Evolutionary conservation across 2,797 vertebrate species (phyloP).

Genomic region (Myiotriccus ornatus): DNA sequence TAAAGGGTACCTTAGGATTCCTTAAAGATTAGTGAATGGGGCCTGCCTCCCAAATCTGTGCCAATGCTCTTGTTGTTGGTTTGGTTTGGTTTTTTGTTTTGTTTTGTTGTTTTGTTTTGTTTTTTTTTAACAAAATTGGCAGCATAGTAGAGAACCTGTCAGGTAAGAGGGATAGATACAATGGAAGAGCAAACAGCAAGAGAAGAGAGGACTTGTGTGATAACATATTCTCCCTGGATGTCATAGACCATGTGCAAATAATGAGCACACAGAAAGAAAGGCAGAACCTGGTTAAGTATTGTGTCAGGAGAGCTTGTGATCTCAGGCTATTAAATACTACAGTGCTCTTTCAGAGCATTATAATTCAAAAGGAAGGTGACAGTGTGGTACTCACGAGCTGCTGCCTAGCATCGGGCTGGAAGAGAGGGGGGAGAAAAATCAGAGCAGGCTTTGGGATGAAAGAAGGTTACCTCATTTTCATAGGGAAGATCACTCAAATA

Average conservation of each 20-base stretch:
- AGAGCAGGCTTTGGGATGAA: constrained; percentile 34
- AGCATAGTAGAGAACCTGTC: background rate
- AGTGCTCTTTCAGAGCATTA: constrained; percentile 29
- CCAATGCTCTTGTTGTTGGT: background rate
- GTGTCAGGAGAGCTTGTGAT: constrained; percentile 59
- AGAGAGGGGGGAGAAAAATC: background rate
- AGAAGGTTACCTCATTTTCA: constrained; percentile 67
- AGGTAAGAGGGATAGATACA: constrained; percentile 18
- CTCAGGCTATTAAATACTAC: constrained; percentile 70
- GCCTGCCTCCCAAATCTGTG: background rate
- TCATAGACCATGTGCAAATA: constrained; percentile 64
- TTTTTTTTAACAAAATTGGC: background rate
- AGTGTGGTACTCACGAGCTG: constrained; percentile 21
- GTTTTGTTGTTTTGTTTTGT: background rate
- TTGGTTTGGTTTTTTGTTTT: background rate
- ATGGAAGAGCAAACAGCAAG: constrained; percentile 1
- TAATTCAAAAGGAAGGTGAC: constrained; percentile 67
- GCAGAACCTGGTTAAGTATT: constrained; percentile 60
- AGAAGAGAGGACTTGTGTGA: constrained; percentile 23
- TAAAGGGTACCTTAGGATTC: constrained; percentile 22
- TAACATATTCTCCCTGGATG: constrained; percentile 51
- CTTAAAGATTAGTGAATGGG: constrained; percentile 1
- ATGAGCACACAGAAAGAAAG: constrained; percentile 59
- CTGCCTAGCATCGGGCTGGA: constrained; percentile 7
- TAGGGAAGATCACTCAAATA: constrained; percentile 38